A percentile compares a stretch with the other conserved stretches of the same genome.
Evolutionary conservation across 1,140 invertebrate species (phyloP).

Genomic region (Cotesia typhae): DNA sequence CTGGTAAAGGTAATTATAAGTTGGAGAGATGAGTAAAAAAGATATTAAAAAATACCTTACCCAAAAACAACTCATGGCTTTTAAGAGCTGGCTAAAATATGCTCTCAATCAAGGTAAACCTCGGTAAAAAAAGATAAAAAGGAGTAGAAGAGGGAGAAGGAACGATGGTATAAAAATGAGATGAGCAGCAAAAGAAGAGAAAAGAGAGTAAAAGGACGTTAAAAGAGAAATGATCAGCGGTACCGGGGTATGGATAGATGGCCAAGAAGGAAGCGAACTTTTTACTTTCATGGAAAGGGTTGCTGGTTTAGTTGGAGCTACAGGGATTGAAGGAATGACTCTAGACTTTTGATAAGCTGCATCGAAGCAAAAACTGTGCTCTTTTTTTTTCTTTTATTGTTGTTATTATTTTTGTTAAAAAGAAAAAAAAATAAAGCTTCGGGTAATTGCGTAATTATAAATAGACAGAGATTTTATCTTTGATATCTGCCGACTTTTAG

Average conservation of each 20-base stretch:
- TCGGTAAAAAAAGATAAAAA: constrained; percentile 18
- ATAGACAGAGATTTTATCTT: constrained; percentile 58
- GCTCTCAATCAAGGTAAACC: constrained; percentile 31
- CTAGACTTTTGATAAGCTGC: constrained; percentile 44
- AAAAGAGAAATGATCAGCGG: constrained; percentile 26
- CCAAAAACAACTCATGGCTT: neutral
- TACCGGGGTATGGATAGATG: constrained; percentile 23
- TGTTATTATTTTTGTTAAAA: too few species aligned
- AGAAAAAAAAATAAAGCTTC: constrained; percentile 36
- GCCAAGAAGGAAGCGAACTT: constrained; percentile 8
- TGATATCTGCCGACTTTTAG: neutral
- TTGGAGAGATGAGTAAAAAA: constrained; percentile 2
- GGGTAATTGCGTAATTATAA: constrained; percentile 63
- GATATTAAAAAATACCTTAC: constrained; percentile 3
- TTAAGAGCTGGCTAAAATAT: constrained; percentile 12
- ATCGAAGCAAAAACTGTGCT: constrained; percentile 62
- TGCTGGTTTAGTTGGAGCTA: constrained; percentile 16
- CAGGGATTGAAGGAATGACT: constrained; percentile 24
- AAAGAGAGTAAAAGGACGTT: neutral
- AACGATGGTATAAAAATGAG: neutral
- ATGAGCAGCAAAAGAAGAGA: neutral
- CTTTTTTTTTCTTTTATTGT: constrained; percentile 61
- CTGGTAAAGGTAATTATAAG: neutral
- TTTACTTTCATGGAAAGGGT: constrained; percentile 18
- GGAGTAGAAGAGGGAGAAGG: neutral